Conservation (phyloP, 2,797 vertebrate genomes). For the Lacerta bilineata region DNA sequence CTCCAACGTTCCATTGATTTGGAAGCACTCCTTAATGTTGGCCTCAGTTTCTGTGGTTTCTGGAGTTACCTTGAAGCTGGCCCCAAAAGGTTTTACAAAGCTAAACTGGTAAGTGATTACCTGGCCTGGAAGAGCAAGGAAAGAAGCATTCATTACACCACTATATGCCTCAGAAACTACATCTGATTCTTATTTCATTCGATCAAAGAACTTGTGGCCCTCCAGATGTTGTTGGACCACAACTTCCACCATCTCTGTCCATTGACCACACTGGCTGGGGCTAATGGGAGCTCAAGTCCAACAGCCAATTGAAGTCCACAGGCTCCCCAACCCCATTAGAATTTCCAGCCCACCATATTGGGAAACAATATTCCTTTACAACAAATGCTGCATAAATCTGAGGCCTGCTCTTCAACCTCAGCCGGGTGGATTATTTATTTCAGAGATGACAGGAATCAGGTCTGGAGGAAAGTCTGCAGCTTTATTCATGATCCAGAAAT, state of each 20-base stretch:
- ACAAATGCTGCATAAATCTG: not conserved
- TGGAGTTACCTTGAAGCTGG: conserved; percentile 82
- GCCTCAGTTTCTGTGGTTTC: conserved; percentile 82
- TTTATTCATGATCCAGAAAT: too few species aligned
- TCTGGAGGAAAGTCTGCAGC: too few species aligned
- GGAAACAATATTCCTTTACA: too few species aligned
- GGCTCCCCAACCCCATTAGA: too few species aligned
- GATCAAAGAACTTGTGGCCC: not conserved
- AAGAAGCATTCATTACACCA: not conserved
- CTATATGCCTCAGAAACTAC: not conserved
- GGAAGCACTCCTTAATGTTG: conserved; percentile 86
- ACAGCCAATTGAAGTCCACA: too few species aligned
- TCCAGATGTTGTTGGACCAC: not conserved
- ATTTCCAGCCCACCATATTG: too few species aligned
- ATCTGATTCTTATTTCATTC: not conserved
- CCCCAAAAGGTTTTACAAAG: conserved; percentile 73
- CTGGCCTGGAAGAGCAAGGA: conserved; percentile 73
- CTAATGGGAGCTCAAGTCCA: too few species aligned
- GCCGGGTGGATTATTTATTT: not conserved
- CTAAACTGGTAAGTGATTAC: conserved; percentile 84
- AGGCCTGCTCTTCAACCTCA: not conserved
- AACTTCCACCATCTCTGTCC: too few species aligned
- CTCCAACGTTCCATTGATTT: conserved; percentile 80
- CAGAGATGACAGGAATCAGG: too few species aligned
- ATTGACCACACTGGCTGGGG: too few species aligned